Evolutionary conservation across 1,140 invertebrate genomes (phyloP).

Genomic region (Protaetia brevitarsis): DNA sequence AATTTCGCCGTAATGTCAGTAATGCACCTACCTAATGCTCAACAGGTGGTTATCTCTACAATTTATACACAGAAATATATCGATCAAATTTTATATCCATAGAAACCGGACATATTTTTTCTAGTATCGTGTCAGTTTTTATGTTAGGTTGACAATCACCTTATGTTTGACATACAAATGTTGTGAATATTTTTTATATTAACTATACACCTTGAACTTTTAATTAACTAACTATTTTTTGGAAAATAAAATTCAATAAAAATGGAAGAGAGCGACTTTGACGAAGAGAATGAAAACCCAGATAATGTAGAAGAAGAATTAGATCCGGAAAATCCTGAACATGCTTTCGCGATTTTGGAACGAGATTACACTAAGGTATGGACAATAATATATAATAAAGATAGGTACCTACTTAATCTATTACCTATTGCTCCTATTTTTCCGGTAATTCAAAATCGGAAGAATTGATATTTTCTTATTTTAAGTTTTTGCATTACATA

Average conservation of each 20-base stretch:
- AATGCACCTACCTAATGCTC: too few relatives aligned
- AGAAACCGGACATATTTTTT: background rate
- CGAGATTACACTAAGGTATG: slow-evolving; percentile 42
- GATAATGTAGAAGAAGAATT: slow-evolving; percentile 37
- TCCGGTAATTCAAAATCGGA: too few relatives aligned
- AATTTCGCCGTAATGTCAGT: too few relatives aligned
- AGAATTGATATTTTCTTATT: too few relatives aligned
- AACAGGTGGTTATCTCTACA: background rate
- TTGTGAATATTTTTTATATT: background rate
- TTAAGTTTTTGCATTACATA: too few relatives aligned
- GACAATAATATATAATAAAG: background rate
- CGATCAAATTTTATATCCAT: slow-evolving; percentile 5
- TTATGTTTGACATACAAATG: background rate
- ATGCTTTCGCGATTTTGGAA: slow-evolving; percentile 43
- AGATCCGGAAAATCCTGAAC: slow-evolving; percentile 42
- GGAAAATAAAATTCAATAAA: background rate
- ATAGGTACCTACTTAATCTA: too few relatives aligned
- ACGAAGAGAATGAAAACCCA: slow-evolving; percentile 36
- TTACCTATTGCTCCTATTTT: background rate
- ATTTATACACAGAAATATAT: background rate
- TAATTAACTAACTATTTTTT: background rate
- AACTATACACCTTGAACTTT: background rate
- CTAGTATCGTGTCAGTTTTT: background rate
- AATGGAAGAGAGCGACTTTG: slow-evolving; percentile 33
- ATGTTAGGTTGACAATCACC: slow-evolving; percentile 3